phyloP scores from a whole-genome alignment of 23 tunicate genomes.

The Styela plicata region DNA sequence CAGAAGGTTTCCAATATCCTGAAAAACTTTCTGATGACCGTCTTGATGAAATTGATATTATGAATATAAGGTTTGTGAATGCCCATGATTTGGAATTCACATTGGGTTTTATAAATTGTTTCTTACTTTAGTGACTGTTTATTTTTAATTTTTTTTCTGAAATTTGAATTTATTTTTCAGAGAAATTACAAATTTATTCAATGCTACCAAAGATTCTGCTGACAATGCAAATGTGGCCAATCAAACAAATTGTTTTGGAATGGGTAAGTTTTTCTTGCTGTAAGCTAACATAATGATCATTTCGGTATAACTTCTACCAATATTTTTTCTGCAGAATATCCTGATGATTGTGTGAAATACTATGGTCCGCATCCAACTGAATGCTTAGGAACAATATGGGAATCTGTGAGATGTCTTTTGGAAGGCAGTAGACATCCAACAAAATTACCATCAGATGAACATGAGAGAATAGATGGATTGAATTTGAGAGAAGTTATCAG shows the following conservation, averaged over 20 bases:
- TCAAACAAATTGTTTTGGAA: slow-evolving; percentile 25
- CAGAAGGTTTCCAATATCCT: background rate
- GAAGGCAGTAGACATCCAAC: too few species aligned
- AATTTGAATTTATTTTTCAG: background rate
- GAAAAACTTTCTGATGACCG: background rate
- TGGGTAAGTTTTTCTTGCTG: too few species aligned
- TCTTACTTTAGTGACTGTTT: background rate
- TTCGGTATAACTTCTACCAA: background rate
- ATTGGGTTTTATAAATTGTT: background rate
- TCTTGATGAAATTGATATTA: background rate
- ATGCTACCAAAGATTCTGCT: background rate
- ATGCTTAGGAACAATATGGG: too few species aligned
- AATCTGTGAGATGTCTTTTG: too few species aligned
- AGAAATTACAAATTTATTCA: background rate
- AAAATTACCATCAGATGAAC: too few species aligned
- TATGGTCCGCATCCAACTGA: too few species aligned
- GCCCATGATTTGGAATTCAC: too few species aligned
- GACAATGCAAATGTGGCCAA: background rate
- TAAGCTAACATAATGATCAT: too few species aligned
- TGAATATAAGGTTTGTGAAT: background rate
- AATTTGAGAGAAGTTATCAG: too few species aligned
- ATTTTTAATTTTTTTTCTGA: too few species aligned
- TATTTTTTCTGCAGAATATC: slow-evolving; percentile 1
- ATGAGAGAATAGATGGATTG: too few species aligned
- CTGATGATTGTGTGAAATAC: background rate